Evolutionary conservation across 1,140 invertebrate species (phyloP), one percentile per base, ranked within the genome.

Genomic region (Drosophila busckii): DNA sequence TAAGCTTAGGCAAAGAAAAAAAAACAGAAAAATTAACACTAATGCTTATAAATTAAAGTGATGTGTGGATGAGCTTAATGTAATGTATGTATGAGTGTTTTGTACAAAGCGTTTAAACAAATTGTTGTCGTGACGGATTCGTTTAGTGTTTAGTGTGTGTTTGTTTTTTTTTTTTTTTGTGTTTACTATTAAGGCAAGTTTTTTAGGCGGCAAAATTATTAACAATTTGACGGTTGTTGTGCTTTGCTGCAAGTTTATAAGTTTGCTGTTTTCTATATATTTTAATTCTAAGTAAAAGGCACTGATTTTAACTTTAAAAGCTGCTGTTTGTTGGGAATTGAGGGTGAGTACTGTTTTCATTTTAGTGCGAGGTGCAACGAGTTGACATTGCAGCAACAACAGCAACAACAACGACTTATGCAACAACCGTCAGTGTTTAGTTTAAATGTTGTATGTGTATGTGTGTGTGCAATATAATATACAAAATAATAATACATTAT

Each of bases 401-500:
- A 50, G 29, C 53, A 56, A 38, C 35, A 41, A 50, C 45, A 38
- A 67, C 28, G 37, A 19, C n/a, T 10, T 7, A 16, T 9, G 15
- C 42, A 31, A 62, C 45, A 67, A 63, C 48, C 59, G 50, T 70
- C 56, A 59, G 20, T 22, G 44, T 58, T 20, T 48, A n/a, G 44
- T 70, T 37, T 50, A 16, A 56, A 23, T 59, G 9, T 44, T 53
- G 31, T 53, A 8, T 42, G n/a, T 37, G 32, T 45, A 10, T 46
- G 31, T 61, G 42, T 55, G 42, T 62, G 42, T 55, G 42, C 52
- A 48, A 48, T 61, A 52, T 55, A 55, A 73, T 63, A 73, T 73
- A 80, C 70, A 73, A 70, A 82, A 80, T 73, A 75, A 82, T 73
- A 68, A 80, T 68, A 78, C 68, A 80, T 80, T 40, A 78, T 78